Base-by-base conservation (phyloP, 1,140 invertebrate genomes). In the Diachasma alloeum region DNA sequence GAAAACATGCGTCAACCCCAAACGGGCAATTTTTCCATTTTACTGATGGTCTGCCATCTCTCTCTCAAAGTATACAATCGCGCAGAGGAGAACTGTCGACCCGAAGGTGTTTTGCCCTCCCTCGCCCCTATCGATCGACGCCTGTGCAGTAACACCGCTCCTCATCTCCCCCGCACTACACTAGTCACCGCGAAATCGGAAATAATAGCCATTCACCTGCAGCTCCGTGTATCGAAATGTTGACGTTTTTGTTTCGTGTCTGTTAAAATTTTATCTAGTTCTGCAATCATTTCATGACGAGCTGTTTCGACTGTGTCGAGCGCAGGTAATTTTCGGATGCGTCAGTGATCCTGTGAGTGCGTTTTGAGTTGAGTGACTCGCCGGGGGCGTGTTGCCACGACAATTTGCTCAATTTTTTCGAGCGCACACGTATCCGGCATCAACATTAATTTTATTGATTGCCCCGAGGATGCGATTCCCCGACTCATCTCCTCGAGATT, bases 81-180 rank as follows among this genome's bases (percentile, higher is more conserved):
- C 31, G 31, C 9, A 24, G 22, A 72, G 22, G 19, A 56, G 19
- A 81, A 79, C n/a, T 10, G 67, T 44, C 53, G 17, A 24, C 24
- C 11, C n/a, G 72, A 72, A 37, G 53, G 72, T 24, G 67, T 44
- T 69, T 46, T 37, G 75, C 56, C 79, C 77, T 79, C 79, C 71
- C 78, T 80, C 56, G 76, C 78, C 71, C 74, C 76, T 84, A 85
- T 85, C 81, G 84, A 85, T 84, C 82, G 84, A 85, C 84, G 84
- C 84, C 82, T 85, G 84, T 85, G 84, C 84, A 85, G 81, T 83
- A 72, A 6, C 31, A 68, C 4, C 66, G 2, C 31, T 26, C 4
- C 66, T 5, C 75, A 74, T 74, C 79, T 53, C 17, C 76, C 74
- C 72, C 70, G 67, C 59, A 71, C 71, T 31, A 76, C 68, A 74